Base-by-base conservation (phyloP, 2,113 vertebrate species). In the Piaya cayana region DNA sequence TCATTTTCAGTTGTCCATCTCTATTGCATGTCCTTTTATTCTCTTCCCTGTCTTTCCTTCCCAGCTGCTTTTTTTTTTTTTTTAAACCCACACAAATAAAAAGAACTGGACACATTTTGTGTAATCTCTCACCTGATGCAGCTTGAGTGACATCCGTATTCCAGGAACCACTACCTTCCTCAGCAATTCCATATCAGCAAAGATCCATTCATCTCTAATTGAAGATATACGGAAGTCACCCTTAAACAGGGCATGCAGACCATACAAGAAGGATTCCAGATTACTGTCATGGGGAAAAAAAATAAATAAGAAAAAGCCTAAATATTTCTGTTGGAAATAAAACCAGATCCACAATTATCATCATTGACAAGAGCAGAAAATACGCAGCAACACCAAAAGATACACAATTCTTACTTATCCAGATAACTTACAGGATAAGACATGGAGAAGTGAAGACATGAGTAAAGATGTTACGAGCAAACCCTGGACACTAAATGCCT, bases 151-250 rank as follows among this genome's bases (percentile, higher is more conserved):
- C 99, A 99, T 99, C 52, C 99, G 98, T 95, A 99, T 99, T 96
- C 99, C 99, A 82, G 99, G 99, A 67, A 99, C 99, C 59, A 99
- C 99, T 11, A 99, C 99, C 94, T 99, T 99, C 96, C 99, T 98
- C 86, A 99, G 98, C 68, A 99, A 97, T 88, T 99, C 99, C 99
- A 99, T 99, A 96, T 99, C 99, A 32, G 99, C 99, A 92, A 99
- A 99, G 96, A 99, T 99, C 99, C 99, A 99, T 95, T 99, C 99
- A 19, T 99, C 99, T 92, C 99, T 97, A 67, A 99, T 98, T 18
- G 99, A 99, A 47, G 99, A 99, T 95, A 99, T 99, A 88, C 99
- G 99, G 95, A 99, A 99, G 96, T 99, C 99, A 92, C 99, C 99
- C 95, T 99, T 99, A 96, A 99, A 99, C 19, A 99, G 97, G 70